These are phyloP conservation scores for Matsumurasca onukii DNA, from an alignment of 1,140 invertebrate genomes.

Conservation along the genomic window DNA sequence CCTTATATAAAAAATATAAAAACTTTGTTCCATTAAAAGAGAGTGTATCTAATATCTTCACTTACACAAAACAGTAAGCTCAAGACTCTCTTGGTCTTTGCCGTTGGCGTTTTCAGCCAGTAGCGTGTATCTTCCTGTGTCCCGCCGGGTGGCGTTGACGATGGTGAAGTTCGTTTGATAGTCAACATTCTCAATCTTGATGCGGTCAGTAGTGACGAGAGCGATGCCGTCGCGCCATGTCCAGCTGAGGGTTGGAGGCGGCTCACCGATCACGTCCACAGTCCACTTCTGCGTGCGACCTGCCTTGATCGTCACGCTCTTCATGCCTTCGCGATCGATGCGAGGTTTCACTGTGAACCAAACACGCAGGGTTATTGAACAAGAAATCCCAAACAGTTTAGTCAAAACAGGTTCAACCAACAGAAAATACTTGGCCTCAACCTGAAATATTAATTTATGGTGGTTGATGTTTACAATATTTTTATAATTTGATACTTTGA, in stretches of 20 bases:
- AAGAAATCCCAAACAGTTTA: too few species aligned
- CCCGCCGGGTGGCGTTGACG: conserved; percentile 77
- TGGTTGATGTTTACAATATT: too few species aligned
- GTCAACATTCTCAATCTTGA: conserved; percentile 86
- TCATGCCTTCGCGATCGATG: conserved; percentile 89
- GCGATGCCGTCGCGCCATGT: conserved; percentile 81
- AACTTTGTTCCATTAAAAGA: too few species aligned
- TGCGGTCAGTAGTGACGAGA: conserved; percentile 76
- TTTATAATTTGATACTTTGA: too few species aligned
- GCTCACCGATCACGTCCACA: conserved; percentile 88
- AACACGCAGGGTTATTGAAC: background rate
- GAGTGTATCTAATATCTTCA: too few species aligned
- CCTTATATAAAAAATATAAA: too few species aligned
- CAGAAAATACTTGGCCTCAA: too few species aligned
- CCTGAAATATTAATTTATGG: too few species aligned
- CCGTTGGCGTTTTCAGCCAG: conserved; percentile 88
- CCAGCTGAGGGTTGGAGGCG: conserved; percentile 83
- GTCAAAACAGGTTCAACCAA: too few species aligned
- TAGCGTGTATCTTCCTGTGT: conserved; percentile 90
- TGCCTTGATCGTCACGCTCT: conserved; percentile 81
- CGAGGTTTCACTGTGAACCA: conserved; percentile 76
- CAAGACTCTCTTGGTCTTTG: conserved; percentile 84
- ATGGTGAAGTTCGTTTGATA: conserved; percentile 90
- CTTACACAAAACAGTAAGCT: conserved; percentile 86
- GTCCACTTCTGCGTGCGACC: conserved; percentile 91